Conservation (phyloP, 2,888 invertebrate species). For the Panopea generosa region DNA sequence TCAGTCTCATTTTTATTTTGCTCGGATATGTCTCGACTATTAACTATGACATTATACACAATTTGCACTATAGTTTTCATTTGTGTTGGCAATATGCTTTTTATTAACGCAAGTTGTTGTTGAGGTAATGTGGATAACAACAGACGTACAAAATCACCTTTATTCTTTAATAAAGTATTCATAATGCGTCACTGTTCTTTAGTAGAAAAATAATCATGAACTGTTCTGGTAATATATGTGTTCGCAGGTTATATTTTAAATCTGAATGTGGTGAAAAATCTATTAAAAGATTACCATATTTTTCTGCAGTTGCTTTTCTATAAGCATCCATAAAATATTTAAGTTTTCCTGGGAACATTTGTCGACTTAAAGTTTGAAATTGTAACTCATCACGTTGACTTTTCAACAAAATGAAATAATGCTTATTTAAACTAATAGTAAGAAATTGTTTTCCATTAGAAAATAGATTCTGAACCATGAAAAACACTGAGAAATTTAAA, state of each 20-base stretch:
- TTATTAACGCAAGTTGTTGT: constrained; percentile 21
- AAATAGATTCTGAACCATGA: constrained; percentile 50
- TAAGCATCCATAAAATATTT: constrained; percentile 50
- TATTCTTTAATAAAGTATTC: constrained; percentile 13
- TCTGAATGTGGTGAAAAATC: constrained; percentile 55
- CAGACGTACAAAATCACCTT: constrained; percentile 24
- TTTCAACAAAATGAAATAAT: constrained; percentile 53
- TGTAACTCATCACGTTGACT: constrained; percentile 50
- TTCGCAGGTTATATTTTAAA: constrained; percentile 45
- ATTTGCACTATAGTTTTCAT: constrained; percentile 33
- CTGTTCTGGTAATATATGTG: constrained; percentile 47
- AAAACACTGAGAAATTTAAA: constrained; percentile 32
- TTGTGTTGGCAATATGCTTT: constrained; percentile 17
- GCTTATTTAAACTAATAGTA: constrained; percentile 53
- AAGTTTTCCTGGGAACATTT: constrained; percentile 41
- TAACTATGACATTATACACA: constrained; percentile 27
- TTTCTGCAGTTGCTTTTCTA: constrained; percentile 36
- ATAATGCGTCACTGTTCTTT: constrained; percentile 14
- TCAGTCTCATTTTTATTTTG: constrained; percentile 16
- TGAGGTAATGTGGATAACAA: constrained; percentile 12
- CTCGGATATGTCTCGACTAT: neutral
- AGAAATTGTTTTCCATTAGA: constrained; percentile 42
- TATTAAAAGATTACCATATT: constrained; percentile 46
- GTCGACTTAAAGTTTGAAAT: constrained; percentile 47
- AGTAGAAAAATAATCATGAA: constrained; percentile 34